Conservation (phyloP, 2,888 invertebrate species). For the Petrophora chlorosata region DNA sequence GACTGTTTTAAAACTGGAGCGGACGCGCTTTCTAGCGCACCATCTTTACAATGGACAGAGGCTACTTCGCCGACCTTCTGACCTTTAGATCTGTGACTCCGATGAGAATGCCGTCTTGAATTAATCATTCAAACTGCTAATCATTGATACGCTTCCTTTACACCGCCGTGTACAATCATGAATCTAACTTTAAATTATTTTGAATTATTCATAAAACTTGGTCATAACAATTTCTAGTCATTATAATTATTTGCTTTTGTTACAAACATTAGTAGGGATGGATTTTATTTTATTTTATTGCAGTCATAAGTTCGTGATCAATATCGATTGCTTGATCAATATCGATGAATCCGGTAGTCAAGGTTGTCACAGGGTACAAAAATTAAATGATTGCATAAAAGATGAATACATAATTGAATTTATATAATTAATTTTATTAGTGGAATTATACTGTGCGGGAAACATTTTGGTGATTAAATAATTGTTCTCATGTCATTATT, state of each 20-base stretch:
- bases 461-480: too few relatives aligned
- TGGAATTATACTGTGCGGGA: too few relatives aligned
- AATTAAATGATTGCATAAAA: slow-evolving; percentile 52
- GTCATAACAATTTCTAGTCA: slow-evolving; percentile 70
- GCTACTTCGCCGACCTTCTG: slow-evolving; percentile 11
- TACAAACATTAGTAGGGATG: slow-evolving; percentile 43
- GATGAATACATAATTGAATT: slow-evolving; percentile 34
- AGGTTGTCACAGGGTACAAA: slow-evolving; percentile 71
- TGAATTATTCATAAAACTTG: slow-evolving; percentile 38
- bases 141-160: slow-evolving; percentile 4
- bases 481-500: too few relatives aligned
- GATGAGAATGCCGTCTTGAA: slow-evolving; percentile 3
- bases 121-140: slow-evolving; percentile 11
- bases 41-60: slow-evolving; percentile 20
- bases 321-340: slow-evolving; percentile 31
- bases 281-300: slow-evolving; percentile 37
- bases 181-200: slow-evolving; percentile 7
- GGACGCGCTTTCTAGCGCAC: slow-evolving; percentile 18
- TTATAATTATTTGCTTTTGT: slow-evolving; percentile 64
- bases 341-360: slow-evolving; percentile 52
- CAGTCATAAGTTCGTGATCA: slow-evolving; percentile 19
- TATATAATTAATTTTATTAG: slow-evolving; percentile 28
- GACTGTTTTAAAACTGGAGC: slow-evolving; percentile 23
- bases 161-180: neutral
- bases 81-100: slow-evolving; percentile 20